Conservation (phyloP, 2,888 invertebrate genomes). For the Amiota mariae region DNA sequence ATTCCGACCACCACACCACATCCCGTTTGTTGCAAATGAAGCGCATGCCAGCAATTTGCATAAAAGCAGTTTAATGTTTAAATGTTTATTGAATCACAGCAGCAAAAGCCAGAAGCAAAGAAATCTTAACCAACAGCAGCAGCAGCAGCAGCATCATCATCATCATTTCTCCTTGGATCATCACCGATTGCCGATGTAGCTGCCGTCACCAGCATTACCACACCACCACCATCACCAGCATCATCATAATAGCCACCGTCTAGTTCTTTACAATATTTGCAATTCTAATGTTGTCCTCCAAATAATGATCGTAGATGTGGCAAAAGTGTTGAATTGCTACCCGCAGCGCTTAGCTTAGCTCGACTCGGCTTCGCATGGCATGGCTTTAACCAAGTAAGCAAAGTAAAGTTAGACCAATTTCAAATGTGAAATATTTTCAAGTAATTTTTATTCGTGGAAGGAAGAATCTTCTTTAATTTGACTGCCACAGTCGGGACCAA, state of each 20-base stretch:
- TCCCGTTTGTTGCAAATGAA: conserved; percentile 53
- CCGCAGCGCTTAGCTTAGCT: conserved; percentile 2
- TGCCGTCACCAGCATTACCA: conserved; percentile 42
- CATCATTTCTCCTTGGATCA: background rate
- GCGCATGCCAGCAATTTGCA: conserved; percentile 67
- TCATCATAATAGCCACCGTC: too few species aligned
- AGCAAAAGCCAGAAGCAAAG: background rate
- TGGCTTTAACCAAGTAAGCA: too few species aligned
- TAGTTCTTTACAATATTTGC: conserved; percentile 55
- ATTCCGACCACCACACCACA: background rate
- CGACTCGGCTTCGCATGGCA: too few species aligned
- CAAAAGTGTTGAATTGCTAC: conserved; percentile 29
- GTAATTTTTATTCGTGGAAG: background rate
- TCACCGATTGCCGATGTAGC: background rate
- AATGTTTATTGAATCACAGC: conserved; percentile 64
- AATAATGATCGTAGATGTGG: conserved; percentile 1
- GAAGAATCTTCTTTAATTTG: conserved; percentile 7
- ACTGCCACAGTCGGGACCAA: background rate
- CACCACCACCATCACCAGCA: too few species aligned
- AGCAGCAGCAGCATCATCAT: too few species aligned
- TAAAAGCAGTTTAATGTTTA: conserved; percentile 70
- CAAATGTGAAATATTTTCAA: conserved; percentile 25
- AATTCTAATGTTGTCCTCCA: conserved; percentile 55
- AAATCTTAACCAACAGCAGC: too few species aligned
- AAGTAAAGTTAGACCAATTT: background rate